Conservation (phyloP, 2,888 invertebrate species). For the Podabrus alpinus region DNA sequence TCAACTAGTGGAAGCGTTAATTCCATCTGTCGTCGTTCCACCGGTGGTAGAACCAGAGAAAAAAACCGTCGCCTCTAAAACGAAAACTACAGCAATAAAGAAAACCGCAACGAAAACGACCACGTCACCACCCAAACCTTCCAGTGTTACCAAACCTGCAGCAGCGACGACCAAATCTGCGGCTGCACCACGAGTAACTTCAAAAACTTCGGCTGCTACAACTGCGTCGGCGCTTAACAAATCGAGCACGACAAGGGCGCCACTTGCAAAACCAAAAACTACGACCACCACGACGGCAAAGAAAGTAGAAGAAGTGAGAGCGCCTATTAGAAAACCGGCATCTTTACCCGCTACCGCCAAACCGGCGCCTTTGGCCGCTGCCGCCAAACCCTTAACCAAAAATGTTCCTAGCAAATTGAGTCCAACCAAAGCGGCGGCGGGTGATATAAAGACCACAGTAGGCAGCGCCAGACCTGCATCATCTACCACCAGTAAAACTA, state of each 20-base stretch:
- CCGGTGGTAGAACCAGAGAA: slow-evolving; percentile 36
- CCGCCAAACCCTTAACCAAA: slow-evolving; percentile 39
- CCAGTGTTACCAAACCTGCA: neutral
- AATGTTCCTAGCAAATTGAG: slow-evolving; percentile 34
- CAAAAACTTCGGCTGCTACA: slow-evolving; percentile 28
- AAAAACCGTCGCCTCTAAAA: slow-evolving; percentile 38
- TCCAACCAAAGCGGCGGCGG: slow-evolving; percentile 13
- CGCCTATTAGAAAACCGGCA: slow-evolving; percentile 54
- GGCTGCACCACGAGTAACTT: slow-evolving; percentile 23
- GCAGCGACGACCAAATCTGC: slow-evolving; percentile 9
- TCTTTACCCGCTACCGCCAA: slow-evolving; percentile 27
- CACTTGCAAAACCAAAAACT: slow-evolving; percentile 27
- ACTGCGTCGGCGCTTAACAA: slow-evolving; percentile 17
- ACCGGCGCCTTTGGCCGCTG: slow-evolving; percentile 20
- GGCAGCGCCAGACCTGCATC: slow-evolving; percentile 24
- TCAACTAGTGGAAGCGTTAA: neutral
- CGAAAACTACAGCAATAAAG: slow-evolving; percentile 23
- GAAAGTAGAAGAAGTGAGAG: slow-evolving; percentile 57
- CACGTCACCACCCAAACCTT: neutral
- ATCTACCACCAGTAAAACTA: slow-evolving; percentile 17
- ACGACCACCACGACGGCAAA: slow-evolving; percentile 38
- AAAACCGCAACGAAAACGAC: slow-evolving; percentile 14
- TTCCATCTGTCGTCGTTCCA: slow-evolving; percentile 14
- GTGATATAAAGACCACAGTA: neutral
- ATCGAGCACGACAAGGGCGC: slow-evolving; percentile 13